These are phyloP conservation scores for Eretmochelys imbricata DNA, from an alignment of 2,113 vertebrate species.

Conservation along the genomic window DNA sequence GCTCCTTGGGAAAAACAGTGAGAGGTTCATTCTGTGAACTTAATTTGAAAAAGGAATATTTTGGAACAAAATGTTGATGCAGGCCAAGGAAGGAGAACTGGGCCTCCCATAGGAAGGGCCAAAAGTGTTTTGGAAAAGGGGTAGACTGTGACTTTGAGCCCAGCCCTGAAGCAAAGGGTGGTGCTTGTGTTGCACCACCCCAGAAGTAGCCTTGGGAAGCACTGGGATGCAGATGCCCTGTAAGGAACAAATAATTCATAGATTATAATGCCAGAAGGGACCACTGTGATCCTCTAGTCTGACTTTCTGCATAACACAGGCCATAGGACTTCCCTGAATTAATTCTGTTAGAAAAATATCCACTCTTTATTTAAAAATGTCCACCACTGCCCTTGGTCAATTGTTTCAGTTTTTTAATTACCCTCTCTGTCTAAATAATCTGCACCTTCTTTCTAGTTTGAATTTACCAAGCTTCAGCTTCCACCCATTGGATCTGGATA, in stretches of 20 bases:
- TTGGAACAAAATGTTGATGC: slow-evolving; percentile 16
- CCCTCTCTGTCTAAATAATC: background rate
- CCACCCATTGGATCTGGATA: background rate
- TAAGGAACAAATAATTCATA: background rate
- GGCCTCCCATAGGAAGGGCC: background rate
- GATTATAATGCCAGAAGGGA: background rate
- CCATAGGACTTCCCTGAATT: background rate
- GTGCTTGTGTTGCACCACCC: background rate
- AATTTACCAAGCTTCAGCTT: background rate
- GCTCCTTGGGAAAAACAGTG: background rate
- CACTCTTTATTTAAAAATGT: background rate
- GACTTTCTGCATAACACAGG: background rate
- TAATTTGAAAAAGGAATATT: slow-evolving; percentile 20
- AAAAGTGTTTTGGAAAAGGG: background rate
- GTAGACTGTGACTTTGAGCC: background rate
- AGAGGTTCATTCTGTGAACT: slow-evolving; percentile 30
- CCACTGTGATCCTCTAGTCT: background rate
- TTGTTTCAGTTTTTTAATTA: background rate
- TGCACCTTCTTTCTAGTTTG: background rate
- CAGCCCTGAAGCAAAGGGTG: background rate
- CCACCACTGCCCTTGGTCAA: background rate
- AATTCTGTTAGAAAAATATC: background rate
- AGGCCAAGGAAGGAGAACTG: slow-evolving; percentile 19
- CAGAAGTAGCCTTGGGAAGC: background rate
- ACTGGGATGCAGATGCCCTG: background rate